Conservation (phyloP, 2,888 invertebrate genomes). For the Helicoverpa assulta region DNA sequence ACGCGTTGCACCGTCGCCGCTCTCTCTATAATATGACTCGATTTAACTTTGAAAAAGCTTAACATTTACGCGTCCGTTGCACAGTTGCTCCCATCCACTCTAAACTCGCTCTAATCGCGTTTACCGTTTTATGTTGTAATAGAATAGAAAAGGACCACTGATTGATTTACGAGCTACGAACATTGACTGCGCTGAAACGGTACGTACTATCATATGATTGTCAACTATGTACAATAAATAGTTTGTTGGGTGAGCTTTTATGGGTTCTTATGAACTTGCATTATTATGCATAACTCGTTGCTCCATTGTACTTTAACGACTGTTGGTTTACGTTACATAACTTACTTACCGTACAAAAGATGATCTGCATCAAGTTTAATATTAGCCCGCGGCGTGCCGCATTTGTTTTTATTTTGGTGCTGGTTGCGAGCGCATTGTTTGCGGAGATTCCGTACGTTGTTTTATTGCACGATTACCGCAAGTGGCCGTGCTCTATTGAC, state of each 20-base stretch:
- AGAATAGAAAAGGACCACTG: slow-evolving; percentile 77
- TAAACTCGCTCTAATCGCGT: slow-evolving; percentile 75
- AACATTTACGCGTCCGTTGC: slow-evolving; percentile 79
- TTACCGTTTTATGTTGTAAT: slow-evolving; percentile 76
- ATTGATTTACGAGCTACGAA: slow-evolving; percentile 79
- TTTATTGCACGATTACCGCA: slow-evolving; percentile 77
- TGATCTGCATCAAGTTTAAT: slow-evolving; percentile 61
- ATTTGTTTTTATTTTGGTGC: slow-evolving; percentile 73
- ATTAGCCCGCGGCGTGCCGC: slow-evolving; percentile 53
- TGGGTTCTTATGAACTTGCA: slow-evolving; percentile 51
- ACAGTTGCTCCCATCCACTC: slow-evolving; percentile 75
- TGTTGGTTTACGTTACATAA: slow-evolving; percentile 60
- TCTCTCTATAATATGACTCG: slow-evolving; percentile 77
- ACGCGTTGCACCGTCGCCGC: slow-evolving; percentile 73
- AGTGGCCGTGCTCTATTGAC: slow-evolving; percentile 82
- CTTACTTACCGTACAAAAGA: slow-evolving; percentile 60
- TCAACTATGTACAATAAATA: slow-evolving; percentile 62
- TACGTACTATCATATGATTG: slow-evolving; percentile 76
- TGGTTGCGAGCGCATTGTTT: slow-evolving; percentile 70
- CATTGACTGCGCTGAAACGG: slow-evolving; percentile 80
- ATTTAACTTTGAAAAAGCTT: slow-evolving; percentile 82
- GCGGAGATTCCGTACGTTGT: slow-evolving; percentile 73
- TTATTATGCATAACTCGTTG: slow-evolving; percentile 62
- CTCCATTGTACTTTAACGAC: slow-evolving; percentile 61
- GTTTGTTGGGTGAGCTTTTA: slow-evolving; percentile 60